These are phyloP conservation scores for Pantherophis guttatus DNA, from an alignment of 2,113 vertebrate genomes.

Conservation along the genomic window DNA sequence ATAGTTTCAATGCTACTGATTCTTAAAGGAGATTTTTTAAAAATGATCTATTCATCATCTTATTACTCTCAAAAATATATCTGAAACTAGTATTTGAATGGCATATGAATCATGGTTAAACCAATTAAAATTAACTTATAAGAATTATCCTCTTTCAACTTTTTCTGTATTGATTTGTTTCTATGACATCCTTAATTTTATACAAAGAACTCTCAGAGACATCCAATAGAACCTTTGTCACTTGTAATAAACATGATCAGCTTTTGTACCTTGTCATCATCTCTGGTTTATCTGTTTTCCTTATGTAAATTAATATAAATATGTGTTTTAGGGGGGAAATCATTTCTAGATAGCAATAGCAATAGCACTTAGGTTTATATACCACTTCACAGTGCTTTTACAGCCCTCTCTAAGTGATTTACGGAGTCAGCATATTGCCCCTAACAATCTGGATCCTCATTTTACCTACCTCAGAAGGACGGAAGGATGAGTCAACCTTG, in stretches of 20 bases:
- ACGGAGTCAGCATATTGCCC: too few relatives aligned
- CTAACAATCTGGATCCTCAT: too few relatives aligned
- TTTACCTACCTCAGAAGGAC: too few relatives aligned
- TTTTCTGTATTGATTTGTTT: background rate
- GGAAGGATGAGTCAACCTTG: too few relatives aligned
- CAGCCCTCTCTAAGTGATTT: too few relatives aligned
- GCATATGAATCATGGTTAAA: background rate
- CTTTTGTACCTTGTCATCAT: background rate
- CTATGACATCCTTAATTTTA: background rate
- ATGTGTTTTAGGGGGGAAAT: background rate
- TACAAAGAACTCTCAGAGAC: background rate
- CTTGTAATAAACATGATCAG: background rate
- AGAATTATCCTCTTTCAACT: background rate
- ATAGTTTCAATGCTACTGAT: conserved; percentile 9
- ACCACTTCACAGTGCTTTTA: too few relatives aligned
- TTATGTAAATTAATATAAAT: background rate
- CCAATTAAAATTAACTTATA: background rate
- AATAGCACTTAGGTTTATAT: too few relatives aligned
- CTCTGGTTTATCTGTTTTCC: background rate
- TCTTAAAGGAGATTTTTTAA: background rate
- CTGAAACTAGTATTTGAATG: background rate
- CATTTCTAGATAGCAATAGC: background rate
- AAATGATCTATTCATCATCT: background rate
- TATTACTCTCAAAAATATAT: background rate
- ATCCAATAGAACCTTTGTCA: background rate